phyloP scores from a whole-genome alignment of 2,113 vertebrate genomes.

The Climacteris rufus region DNA sequence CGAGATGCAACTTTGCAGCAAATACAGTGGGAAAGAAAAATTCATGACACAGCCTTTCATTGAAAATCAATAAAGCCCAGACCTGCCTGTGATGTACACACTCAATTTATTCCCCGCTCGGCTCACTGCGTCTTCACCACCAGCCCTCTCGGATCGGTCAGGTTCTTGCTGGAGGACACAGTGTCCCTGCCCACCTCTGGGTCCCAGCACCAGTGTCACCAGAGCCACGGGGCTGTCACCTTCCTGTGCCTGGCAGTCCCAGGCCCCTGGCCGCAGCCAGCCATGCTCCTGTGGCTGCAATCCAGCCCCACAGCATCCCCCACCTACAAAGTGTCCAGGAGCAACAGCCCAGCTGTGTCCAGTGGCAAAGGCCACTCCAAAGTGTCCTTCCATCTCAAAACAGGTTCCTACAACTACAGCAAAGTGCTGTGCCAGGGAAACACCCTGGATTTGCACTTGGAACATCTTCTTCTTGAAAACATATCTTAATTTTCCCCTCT shows the following conservation, averaged over 20 bases:
- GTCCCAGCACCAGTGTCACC: background rate
- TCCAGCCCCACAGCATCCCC: background rate
- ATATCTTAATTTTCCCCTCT: background rate
- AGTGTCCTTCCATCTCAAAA: background rate
- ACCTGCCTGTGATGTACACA: slow-evolving; percentile 51
- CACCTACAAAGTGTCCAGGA: accelerated
- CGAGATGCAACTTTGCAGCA: slow-evolving; percentile 36
- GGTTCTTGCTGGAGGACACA: background rate
- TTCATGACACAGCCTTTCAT: slow-evolving; percentile 54
- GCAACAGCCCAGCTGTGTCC: background rate
- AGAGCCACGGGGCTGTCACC: background rate
- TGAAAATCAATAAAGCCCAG: slow-evolving; percentile 59
- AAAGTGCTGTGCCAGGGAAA: background rate
- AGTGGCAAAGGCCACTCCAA: background rate
- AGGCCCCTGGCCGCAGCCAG: background rate
- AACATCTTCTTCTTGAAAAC: background rate
- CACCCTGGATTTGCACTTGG: background rate
- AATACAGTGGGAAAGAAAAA: slow-evolving; percentile 51
- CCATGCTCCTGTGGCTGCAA: background rate
- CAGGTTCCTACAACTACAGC: background rate
- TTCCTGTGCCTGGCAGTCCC: background rate
- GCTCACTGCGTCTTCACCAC: background rate
- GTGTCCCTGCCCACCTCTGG: background rate
- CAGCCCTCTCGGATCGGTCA: background rate
- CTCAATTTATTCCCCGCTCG: slow-evolving; percentile 20